Evolutionary conservation across 2,113 vertebrate genomes (phyloP), one percentile per base, ranked within the genome.

Genomic region (Pitta sordida): DNA sequence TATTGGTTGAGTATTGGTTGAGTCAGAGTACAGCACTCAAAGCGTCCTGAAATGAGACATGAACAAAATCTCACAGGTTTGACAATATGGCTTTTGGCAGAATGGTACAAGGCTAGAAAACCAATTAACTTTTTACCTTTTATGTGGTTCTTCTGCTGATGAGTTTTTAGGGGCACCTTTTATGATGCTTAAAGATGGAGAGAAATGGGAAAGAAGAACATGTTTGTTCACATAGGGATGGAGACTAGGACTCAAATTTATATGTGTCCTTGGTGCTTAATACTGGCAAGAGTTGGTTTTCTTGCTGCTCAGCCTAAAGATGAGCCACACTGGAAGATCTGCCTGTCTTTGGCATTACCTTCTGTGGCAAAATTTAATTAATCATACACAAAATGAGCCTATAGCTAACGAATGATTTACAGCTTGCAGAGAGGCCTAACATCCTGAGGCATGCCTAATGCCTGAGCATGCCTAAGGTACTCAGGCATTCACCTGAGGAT

Each of bases 321-420:
- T 34, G 2, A 93, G 11, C 32, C 92, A 9, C 74, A 84, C 26
- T 48, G 21, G 37, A 55, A 93, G 44, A 69, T 34, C 23, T 39
- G 2, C 76, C 1, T 26, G 17, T 49, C 14, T 90, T 67, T 76
- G 32, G 21, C 4, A 6, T 23, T 55, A 22, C 6, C 1, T 17
- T 63, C 43, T 86, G 15, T 43, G 55, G 11, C 19, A 81, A 81
- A 78, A 64, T 16, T 34, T 70, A 29, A 52, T 64, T 67, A 62
- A 36, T 67, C 83, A 58, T 37, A 52, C 7, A 41, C 8, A 56
- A 63, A n/a, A 76, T 74, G 39, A 79, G 14, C 55, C 29, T 21
- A 3, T 59, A 93, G 65, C 30, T 88, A 93, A 84, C 34, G 15
- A 83, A 67, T 76, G 90, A 86, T 88, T 93, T 10, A n/a, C 74